Base-by-base conservation (phyloP, 2,888 invertebrate genomes). In the Synanthedon myopaeformis region DNA sequence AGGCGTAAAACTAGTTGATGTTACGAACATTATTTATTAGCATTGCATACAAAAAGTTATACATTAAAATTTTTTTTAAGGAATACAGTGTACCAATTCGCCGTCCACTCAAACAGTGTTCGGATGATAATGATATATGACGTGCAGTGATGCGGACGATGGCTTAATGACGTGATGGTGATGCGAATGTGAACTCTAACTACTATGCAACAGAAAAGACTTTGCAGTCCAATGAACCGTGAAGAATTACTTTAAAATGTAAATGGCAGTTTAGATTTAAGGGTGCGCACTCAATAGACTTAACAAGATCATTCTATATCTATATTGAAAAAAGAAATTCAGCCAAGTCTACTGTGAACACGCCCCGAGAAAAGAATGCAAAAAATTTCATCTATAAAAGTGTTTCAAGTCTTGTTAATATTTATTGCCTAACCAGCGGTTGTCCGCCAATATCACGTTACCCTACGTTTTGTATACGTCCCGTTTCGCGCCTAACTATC, bases 61-160 rank as follows among this genome's bases (percentile, higher is more conserved):
- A 35, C 3, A 35, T n/a, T n/a, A n/a, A n/a, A n/a, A n/a, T n/a
- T n/a, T n/a, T n/a, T n/a, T n/a, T n/a, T n/a, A n/a, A n/a, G n/a
- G n/a, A n/a, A n/a, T n/a, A n/a, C n/a, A n/a, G n/a, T 45, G 8
- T 45, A 45, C 80, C 81, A 83, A 79, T 70, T 65, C 75, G 76
- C 73, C 76, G 63, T 65, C 80, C 85, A 79, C 74, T 81, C 86
- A 86, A 74, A 85, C 85, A 73, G 81, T 85, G 85, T 75, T 23
- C 71, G 63, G 69, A 81, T 82, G 82, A 82, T 65, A 63, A 72
- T 66, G 70, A 79, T 77, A 73, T 65, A 70, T 83, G 82, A 80
- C 65, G 76, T 81, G 82, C 70, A 76, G 84, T 85, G 86, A 86
- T 85, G 86, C 84, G 85, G 85, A 84, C 79, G 81, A 81, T 71